Evolutionary conservation across 1,140 invertebrate genomes (phyloP).

Genomic region (Drosophila repleta): DNA sequence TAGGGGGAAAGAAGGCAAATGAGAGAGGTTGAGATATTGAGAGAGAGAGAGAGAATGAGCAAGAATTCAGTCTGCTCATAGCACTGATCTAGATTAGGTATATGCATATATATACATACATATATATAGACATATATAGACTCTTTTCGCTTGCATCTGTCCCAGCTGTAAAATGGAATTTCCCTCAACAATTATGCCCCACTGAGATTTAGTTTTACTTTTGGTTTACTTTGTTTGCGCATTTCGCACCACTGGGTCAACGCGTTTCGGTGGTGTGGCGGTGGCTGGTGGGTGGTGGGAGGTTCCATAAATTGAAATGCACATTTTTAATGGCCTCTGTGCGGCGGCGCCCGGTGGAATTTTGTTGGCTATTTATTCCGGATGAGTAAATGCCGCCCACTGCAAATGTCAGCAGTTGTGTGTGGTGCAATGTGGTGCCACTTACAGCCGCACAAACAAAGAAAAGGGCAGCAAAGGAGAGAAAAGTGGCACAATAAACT

Average conservation of each 20-base stretch:
- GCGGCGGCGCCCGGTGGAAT: conserved; percentile 4
- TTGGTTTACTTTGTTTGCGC: neutral
- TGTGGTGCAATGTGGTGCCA: conserved; percentile 19
- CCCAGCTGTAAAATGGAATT: neutral
- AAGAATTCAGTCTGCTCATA: too few relatives aligned
- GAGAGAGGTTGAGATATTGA: too few relatives aligned
- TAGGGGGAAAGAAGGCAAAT: too few relatives aligned
- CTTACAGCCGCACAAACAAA: conserved; percentile 1
- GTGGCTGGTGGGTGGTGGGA: neutral
- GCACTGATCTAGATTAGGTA: too few relatives aligned
- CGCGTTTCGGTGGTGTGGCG: neutral
- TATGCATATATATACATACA: too few relatives aligned
- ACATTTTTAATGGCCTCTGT: conserved; percentile 9
- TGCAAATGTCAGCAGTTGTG: conserved; percentile 16
- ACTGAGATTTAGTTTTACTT: conserved; percentile 1
- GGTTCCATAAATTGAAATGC: conserved; percentile 2
- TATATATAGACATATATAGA: neutral
- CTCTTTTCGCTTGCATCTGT: neutral
- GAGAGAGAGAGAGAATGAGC: too few relatives aligned
- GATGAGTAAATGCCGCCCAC: conserved; percentile 24
- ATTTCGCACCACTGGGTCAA: conserved; percentile 1
- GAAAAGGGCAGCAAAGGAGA: conserved; percentile 5
- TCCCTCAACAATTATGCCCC: neutral
- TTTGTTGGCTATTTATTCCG: conserved; percentile 13
- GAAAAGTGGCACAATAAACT: conserved; percentile 68